Percentiles rank a stretch among this genome's conserved stretches.
These are phyloP conservation scores for Carassius carassius DNA, from an alignment of 2,113 vertebrate species.

Conservation along the genomic window DNA sequence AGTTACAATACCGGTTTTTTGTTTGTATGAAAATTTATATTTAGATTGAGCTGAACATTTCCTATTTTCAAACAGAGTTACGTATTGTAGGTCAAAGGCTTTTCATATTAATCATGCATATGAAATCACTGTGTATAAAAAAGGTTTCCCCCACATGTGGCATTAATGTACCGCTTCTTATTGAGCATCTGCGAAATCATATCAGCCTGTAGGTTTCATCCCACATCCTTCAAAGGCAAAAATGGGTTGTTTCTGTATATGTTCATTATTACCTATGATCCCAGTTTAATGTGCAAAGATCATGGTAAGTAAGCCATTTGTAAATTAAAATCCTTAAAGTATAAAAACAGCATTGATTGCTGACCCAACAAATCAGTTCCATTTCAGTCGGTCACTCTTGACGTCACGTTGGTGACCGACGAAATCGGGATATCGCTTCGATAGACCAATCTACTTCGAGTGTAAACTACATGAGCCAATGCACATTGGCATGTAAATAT, in stretches of 20 bases:
- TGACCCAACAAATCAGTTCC: neutral
- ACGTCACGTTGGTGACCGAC: too few relatives aligned
- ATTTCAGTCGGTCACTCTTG: too few relatives aligned
- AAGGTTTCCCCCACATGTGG: neutral
- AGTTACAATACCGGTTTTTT: constrained; percentile 33
- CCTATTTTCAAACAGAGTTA: neutral
- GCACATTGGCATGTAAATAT: too few relatives aligned
- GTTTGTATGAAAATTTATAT: constrained; percentile 46
- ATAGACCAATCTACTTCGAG: too few relatives aligned
- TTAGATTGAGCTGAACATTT: constrained; percentile 1
- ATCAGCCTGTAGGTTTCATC: neutral
- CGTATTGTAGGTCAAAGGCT: neutral
- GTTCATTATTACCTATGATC: neutral
- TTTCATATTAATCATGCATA: neutral
- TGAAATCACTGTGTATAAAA: too few relatives aligned
- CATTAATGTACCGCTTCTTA: neutral
- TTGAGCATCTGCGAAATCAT: neutral
- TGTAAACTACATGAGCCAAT: too few relatives aligned
- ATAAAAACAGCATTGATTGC: neutral
- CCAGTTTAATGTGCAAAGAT: neutral
- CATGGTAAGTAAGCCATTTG: neutral
- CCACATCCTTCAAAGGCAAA: neutral
- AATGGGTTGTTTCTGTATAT: neutral
- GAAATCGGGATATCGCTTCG: too few relatives aligned
- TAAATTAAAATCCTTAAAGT: neutral